Conservation (phyloP, 2,888 invertebrate genomes). For the Coelopa pilipes region DNA sequence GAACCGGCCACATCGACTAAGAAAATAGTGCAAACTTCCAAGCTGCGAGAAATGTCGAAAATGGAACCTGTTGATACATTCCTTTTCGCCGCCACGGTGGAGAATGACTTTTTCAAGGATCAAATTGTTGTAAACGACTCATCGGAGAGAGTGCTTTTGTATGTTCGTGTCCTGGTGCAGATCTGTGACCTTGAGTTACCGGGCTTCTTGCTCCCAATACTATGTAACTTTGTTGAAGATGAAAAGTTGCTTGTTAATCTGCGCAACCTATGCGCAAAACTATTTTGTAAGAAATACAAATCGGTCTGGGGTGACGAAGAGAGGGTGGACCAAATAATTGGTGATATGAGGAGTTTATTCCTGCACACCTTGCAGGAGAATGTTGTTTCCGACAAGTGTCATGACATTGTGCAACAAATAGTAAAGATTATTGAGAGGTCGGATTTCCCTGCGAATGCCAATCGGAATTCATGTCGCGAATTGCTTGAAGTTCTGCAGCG, state of each 20-base stretch:
- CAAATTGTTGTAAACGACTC: constrained; percentile 53
- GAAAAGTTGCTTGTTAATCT: constrained; percentile 50
- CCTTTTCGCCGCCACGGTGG: constrained; percentile 48
- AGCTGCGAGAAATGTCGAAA: constrained; percentile 41
- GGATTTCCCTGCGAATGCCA: constrained; percentile 34
- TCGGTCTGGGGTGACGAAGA: constrained; percentile 45
- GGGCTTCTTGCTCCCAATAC: constrained; percentile 52
- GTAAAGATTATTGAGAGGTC: constrained; percentile 43
- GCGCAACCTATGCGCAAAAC: constrained; percentile 46
- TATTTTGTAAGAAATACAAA: constrained; percentile 62
- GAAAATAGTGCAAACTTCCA: constrained; percentile 37
- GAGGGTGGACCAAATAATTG: constrained; percentile 44
- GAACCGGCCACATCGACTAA: neutral
- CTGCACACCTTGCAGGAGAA: constrained; percentile 47
- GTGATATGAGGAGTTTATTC: constrained; percentile 49
- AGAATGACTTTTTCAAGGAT: constrained; percentile 47
- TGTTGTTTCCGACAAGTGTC: constrained; percentile 37
- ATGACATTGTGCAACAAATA: constrained; percentile 47
- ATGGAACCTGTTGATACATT: constrained; percentile 57
- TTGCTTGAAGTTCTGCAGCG: neutral
- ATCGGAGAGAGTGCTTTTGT: constrained; percentile 50
- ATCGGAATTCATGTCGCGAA: constrained; percentile 23
- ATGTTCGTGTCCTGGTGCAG: constrained; percentile 49
- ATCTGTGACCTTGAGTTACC: constrained; percentile 55
- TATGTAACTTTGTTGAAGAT: constrained; percentile 51